Conservation (phyloP, 2,797 vertebrate species). For the Molossus alvarezi region DNA sequence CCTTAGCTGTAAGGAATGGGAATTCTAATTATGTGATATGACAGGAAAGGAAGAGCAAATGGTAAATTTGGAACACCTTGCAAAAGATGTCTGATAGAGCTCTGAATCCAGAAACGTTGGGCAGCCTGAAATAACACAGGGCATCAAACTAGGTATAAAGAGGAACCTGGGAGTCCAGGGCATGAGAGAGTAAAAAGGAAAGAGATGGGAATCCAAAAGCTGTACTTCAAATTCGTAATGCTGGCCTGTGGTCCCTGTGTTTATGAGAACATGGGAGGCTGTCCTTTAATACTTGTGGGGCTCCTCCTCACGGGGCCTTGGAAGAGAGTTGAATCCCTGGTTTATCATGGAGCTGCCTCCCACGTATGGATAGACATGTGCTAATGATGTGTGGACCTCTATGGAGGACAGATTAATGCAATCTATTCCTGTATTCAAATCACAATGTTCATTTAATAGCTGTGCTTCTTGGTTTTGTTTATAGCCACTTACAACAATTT, state of each 20-base stretch:
- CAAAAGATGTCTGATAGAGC: neutral
- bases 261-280: neutral
- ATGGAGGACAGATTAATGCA: constrained; percentile 48
- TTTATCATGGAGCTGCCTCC: constrained; percentile 49
- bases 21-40: neutral
- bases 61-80: neutral
- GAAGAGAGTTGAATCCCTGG: constrained; percentile 56
- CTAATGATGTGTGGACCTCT: constrained; percentile 47
- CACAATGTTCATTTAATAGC: constrained; percentile 41
- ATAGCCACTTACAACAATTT: constrained; percentile 46
- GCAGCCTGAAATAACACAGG: neutral
- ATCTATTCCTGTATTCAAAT: constrained; percentile 64
- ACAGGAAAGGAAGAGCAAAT: neutral
- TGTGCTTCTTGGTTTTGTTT: constrained; percentile 61
- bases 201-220: neutral
- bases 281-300: neutral
- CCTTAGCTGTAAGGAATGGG: neutral
- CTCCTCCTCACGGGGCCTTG: neutral
- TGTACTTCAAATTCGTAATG: neutral
- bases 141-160: neutral
- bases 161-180: neutral
- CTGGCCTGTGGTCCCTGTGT: neutral
- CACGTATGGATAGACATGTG: constrained; percentile 16
- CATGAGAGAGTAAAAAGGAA: constrained; percentile 22
- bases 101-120: neutral